Conservation (phyloP, 2,888 invertebrate genomes). For the Rambutsinella grinnellia region DNA sequence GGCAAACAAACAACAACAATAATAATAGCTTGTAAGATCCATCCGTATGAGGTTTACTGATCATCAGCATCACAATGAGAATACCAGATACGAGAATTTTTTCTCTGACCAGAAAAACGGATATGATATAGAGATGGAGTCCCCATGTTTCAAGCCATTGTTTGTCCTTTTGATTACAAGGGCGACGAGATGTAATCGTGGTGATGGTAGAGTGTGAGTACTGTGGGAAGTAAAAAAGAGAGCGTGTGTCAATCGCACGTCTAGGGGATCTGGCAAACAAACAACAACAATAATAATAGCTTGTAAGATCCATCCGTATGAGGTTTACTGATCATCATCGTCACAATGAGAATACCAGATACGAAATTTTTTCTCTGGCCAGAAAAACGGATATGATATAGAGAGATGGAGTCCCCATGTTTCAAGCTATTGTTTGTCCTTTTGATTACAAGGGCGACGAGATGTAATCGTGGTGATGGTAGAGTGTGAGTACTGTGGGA, state of each 20-base stretch:
- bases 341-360: constrained; percentile 29
- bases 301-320: too few species aligned
- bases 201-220: constrained; percentile 3
- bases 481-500: constrained; percentile 42
- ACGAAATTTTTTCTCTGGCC: too few species aligned
- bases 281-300: constrained; percentile 42
- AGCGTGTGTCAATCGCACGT: constrained; percentile 48
- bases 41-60: too few species aligned
- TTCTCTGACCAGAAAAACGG: constrained; percentile 51
- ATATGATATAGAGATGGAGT: constrained; percentile 25
- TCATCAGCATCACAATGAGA: constrained; percentile 15
- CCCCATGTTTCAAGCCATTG: constrained; percentile 33
- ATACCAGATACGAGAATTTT: constrained; percentile 22
- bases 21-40: too few species aligned
- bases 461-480: background rate
- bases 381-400: constrained; percentile 49
- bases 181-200: constrained; percentile 24
- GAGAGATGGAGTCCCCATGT: constrained; percentile 22
- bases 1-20: constrained; percentile 45
- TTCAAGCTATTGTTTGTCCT: constrained; percentile 34
- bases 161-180: constrained; percentile 46
- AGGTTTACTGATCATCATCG: background rate
- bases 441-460: constrained; percentile 9
- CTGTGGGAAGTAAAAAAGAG: constrained; percentile 34
- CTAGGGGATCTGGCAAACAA: constrained; percentile 35